These are phyloP conservation scores for Macaca mulatta DNA, from an alignment of 2,113 vertebrate species.

Conservation along the genomic window DNA sequence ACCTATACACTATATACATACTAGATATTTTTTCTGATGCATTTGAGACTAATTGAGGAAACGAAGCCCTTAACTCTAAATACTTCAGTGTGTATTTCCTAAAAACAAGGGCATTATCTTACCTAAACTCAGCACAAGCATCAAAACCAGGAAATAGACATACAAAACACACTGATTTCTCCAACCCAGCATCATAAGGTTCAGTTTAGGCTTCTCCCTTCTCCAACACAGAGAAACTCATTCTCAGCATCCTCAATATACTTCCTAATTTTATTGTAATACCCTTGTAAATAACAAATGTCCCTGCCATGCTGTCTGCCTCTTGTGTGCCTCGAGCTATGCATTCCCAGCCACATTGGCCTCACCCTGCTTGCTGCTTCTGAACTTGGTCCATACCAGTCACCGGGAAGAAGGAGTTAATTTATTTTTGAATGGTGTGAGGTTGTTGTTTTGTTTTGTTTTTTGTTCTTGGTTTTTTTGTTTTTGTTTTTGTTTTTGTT, in stretches of 20 bases:
- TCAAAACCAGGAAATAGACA: not conserved
- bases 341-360: not conserved
- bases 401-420: not conserved
- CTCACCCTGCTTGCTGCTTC: not conserved
- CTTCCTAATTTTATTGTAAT: not conserved
- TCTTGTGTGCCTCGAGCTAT: not conserved
- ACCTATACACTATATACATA: not conserved
- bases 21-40: not conserved
- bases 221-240: not conserved
- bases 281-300: not conserved
- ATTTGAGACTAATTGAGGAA: not conserved
- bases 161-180: not conserved
- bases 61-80: not conserved
- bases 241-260: not conserved
- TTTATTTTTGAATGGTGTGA: constrained; percentile 34
- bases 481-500: too few species aligned
- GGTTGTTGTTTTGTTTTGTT: not conserved
- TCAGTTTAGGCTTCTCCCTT: not conserved
- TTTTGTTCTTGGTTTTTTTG: too few species aligned
- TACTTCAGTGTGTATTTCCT: not conserved
- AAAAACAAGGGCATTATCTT: not conserved
- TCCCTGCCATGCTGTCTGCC: not conserved
- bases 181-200: not conserved
- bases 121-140: not conserved
- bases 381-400: not conserved